Evolutionary conservation across 2,888 invertebrate species (phyloP).

Genomic region (Amblyjoppa fuscipennis): DNA sequence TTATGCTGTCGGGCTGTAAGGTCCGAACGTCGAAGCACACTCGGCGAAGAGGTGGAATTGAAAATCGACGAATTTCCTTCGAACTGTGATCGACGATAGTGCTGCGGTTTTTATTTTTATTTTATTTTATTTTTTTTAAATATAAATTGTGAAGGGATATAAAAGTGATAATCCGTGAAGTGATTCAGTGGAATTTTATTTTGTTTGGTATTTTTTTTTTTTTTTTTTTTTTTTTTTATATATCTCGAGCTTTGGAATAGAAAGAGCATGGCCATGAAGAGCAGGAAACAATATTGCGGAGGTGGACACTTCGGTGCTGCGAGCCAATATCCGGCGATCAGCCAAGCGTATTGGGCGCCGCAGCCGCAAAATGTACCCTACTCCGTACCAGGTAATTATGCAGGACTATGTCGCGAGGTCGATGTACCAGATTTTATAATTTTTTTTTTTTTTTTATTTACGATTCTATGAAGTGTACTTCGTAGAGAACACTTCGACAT

Average conservation of each 20-base stretch:
- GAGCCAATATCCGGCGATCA: conserved; percentile 91
- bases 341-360: conserved; percentile 94
- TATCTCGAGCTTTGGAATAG: background rate
- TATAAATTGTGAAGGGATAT: background rate
- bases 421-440: background rate
- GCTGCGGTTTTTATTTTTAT: background rate
- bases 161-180: conserved; percentile 20
- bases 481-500: no score
- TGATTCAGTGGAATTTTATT: background rate
- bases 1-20: background rate
- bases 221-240: background rate
- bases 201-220: background rate
- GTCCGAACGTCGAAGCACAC: background rate
- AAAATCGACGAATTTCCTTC: background rate
- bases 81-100: conserved; percentile 29
- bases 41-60: background rate
- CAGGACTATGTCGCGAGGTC: conserved; percentile 3
- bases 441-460: background rate
- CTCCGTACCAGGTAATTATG: conserved; percentile 91
- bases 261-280: conserved; percentile 83
- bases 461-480: background rate
- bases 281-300: conserved; percentile 81
- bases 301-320: conserved; percentile 78
- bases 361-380: conserved; percentile 93
- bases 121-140: background rate